Evolutionary conservation across 2,113 vertebrate species (phyloP).

Genomic region (Uropsilus gracilis): DNA sequence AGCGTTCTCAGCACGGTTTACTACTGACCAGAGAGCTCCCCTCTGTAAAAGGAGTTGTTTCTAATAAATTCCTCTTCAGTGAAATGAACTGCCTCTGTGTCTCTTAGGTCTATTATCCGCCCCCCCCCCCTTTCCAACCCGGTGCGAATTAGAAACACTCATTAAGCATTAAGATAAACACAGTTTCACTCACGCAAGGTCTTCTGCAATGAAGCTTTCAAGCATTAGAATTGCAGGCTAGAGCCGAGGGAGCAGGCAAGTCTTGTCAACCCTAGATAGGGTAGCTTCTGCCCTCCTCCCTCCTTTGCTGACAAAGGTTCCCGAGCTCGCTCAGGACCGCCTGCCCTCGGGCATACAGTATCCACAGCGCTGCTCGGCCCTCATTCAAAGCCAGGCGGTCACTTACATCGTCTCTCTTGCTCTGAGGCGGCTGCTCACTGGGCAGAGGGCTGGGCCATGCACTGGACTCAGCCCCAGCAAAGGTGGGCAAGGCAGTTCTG

Average conservation of each 20-base stretch:
- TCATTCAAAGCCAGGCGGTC: not conserved
- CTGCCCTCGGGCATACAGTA: not conserved
- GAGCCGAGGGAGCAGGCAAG: not conserved
- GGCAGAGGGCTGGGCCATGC: not conserved
- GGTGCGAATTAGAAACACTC: not conserved
- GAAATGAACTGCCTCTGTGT: constrained; percentile 33
- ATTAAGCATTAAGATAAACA: not conserved
- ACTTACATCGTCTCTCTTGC: not conserved
- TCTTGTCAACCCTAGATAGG: no score
- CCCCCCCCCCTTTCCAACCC: no score
- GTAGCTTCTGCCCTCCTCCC: no score
- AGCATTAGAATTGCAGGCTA: not conserved
- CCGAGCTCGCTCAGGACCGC: not conserved
- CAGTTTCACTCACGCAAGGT: constrained; percentile 37
- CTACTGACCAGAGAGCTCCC: not conserved
- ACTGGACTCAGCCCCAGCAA: not conserved
- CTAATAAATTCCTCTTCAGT: not conserved
- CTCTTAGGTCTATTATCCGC: not conserved
- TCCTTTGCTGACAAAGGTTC: not conserved
- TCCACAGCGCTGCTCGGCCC: not conserved
- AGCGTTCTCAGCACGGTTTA: not conserved
- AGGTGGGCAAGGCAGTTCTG: not conserved
- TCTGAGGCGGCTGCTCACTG: no score
- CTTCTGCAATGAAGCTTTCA: not conserved
- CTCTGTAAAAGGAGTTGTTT: constrained; percentile 11